Evolutionary conservation across 2,888 invertebrate species (phyloP).

Genomic region (Galeopsomyia nigrocyanea): DNA sequence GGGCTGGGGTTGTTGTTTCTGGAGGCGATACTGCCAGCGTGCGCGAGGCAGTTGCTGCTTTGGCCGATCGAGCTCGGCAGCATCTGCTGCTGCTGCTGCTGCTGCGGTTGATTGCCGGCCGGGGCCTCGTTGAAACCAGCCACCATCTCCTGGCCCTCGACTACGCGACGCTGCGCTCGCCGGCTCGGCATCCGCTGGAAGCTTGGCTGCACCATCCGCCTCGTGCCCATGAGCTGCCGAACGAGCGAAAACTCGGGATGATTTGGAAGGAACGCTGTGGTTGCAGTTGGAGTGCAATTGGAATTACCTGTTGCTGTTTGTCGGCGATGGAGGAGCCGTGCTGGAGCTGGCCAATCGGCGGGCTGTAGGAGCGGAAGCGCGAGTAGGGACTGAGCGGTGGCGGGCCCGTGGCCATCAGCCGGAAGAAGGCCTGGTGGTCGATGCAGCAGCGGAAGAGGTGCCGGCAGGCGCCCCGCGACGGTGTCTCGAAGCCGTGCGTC

Average conservation of each 20-base stretch:
- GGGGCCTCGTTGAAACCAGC: conserved; percentile 64
- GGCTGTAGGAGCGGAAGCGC: conserved; percentile 67
- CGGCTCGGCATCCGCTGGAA: conserved; percentile 86
- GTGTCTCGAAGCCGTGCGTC: conserved; percentile 96
- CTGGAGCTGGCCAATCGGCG: conserved; percentile 53
- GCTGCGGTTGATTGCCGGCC: conserved; percentile 31
- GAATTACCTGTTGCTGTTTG: conserved; percentile 45
- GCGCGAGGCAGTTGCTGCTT: conserved; percentile 47
- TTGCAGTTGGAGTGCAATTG: neutral
- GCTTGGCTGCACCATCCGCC: conserved; percentile 76
- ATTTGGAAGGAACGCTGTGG: too few species aligned
- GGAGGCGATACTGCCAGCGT: conserved; percentile 44
- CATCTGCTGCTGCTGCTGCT: conserved; percentile 2
- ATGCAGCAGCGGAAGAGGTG: conserved; percentile 97
- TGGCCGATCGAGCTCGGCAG: conserved; percentile 31
- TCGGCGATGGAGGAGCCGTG: conserved; percentile 20
- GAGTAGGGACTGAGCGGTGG: conserved; percentile 67
- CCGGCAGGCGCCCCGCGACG: conserved; percentile 91
- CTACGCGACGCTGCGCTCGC: conserved; percentile 79
- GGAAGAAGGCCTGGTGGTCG: conserved; percentile 95
- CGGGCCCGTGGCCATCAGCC: conserved; percentile 79
- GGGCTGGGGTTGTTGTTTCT: conserved; percentile 70
- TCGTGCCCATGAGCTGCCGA: conserved; percentile 56
- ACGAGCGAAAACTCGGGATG: neutral
- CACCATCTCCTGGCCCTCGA: conserved; percentile 73